Percentiles rank a stretch among this genome's conserved stretches.
These are phyloP conservation scores for Trinorchestia longiramus DNA, from an alignment of 1,140 invertebrate genomes.

Conservation along the genomic window DNA sequence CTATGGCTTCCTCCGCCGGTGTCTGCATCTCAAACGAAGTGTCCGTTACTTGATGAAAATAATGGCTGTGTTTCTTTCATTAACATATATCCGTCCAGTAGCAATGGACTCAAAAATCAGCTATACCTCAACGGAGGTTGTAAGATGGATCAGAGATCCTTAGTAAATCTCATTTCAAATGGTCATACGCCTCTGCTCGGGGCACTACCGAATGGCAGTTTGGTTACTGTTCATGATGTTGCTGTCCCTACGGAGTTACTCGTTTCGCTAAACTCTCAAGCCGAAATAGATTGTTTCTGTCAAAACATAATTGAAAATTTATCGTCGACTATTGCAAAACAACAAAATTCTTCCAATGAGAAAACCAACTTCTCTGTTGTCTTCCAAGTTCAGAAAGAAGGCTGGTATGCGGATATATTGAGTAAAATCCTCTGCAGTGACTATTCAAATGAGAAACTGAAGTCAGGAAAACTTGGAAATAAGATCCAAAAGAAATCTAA, in stretches of 20 bases:
- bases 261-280: not conserved
- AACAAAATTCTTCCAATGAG: not conserved
- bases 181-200: not conserved
- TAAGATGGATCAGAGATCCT: not conserved
- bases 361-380: slow-evolving; percentile 21
- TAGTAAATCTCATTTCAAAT: slow-evolving; percentile 1
- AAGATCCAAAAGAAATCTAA: not conserved
- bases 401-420: not conserved
- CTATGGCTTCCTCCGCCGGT: slow-evolving; percentile 49
- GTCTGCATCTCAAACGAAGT: not conserved
- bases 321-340: not conserved
- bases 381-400: not conserved
- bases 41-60: not conserved
- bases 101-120: slow-evolving; percentile 2
- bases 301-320: not conserved
- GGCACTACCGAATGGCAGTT: not conserved
- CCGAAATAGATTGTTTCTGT: not conserved
- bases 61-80: not conserved
- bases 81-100: not conserved
- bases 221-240: slow-evolving; percentile 6
- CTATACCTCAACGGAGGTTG: not conserved
- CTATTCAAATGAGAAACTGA: not conserved
- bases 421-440: not conserved
- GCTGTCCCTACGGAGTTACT: not conserved
- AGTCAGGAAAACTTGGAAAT: not conserved